Evolutionary conservation across 92 coral and sea anemone genomes (phyloP).

Genomic region (Phymanthus crucifer): DNA sequence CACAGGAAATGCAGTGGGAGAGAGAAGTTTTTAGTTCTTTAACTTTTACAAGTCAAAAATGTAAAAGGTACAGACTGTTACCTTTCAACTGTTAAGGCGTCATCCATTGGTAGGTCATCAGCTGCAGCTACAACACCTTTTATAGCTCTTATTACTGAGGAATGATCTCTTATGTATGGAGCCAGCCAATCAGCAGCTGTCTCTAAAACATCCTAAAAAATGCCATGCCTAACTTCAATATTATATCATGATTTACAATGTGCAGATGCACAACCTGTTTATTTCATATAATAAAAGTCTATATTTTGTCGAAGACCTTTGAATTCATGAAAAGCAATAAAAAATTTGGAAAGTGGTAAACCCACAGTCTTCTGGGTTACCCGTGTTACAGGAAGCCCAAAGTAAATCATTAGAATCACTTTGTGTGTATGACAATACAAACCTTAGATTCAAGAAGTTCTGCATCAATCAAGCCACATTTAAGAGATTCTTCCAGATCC

Average conservation of each 20-base stretch:
- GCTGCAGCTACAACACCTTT: conserved; percentile 73
- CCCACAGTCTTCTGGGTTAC: no score
- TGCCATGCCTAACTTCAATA: no score
- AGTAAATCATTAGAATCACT: neutral
- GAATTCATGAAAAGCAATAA: no score
- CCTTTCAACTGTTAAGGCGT: conserved; percentile 79
- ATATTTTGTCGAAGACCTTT: no score
- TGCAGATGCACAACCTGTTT: neutral
- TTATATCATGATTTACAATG: neutral
- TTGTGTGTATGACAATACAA: neutral
- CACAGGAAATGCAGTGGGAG: no score
- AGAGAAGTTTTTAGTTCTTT: no score
- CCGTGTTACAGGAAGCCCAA: conserved; percentile 4
- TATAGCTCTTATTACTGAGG: conserved; percentile 75
- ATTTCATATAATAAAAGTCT: neutral
- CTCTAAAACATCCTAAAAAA: conserved; percentile 67
- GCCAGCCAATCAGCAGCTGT: conserved; percentile 74
- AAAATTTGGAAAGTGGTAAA: no score
- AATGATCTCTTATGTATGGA: conserved; percentile 60
- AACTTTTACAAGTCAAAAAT: no score
- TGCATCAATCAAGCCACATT: conserved; percentile 79
- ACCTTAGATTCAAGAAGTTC: conserved; percentile 64
- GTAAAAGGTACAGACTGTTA: no score
- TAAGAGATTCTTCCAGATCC: conserved; percentile 50
- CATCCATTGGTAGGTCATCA: conserved; percentile 49